Base-by-base conservation (phyloP, 2,113 vertebrate genomes). In the Megalops atlanticus region DNA sequence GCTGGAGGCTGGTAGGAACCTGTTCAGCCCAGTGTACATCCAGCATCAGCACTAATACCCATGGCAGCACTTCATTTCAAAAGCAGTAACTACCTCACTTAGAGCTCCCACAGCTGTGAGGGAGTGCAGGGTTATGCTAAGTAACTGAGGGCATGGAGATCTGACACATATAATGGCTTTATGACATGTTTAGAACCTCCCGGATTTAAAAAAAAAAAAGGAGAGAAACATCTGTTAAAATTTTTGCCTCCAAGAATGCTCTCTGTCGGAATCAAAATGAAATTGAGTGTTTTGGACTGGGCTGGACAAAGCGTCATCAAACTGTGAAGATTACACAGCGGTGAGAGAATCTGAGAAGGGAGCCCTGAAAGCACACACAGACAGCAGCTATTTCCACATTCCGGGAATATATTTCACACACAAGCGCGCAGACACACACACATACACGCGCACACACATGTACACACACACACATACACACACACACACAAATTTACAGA, bases 321-420 rank as follows among this genome's bases (percentile, higher is more conserved):
- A 83, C 80, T 85, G 82, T 82, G 80, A 85, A 83, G 81, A 86
- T 86, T 80, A 83, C 82, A 82, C 54, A 35, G 27, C n/a, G 35
- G 40, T 58, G 80, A 79, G 83, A 74, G 80, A 86, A 86, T 75
- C 73, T 35, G 24, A 47, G 74, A 83, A 72, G 39, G 47, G 40
- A 71, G 85, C 77, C 81, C 81, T 70, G 78, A 79, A 74, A 83
- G 79, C 52, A 73, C 64, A 43, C 74, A 52, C 77, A 82, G 15
- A 68, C 64, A 58, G 35, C 41, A 75, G 74, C 74, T 58, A 83
- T 80, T 77, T 85, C 77, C 75, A 84, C 73, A 81, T 80, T 83
- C 73, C 84, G 79, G 77, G 39, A 77, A 58, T 78, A 82, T 70
- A 69, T 83, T 75, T 79, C 64, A 77, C 27, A 1, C 15, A 15